phyloP scores from a whole-genome alignment of 92 coral and sea anemone genomes.

The Nematostella vectensis region DNA sequence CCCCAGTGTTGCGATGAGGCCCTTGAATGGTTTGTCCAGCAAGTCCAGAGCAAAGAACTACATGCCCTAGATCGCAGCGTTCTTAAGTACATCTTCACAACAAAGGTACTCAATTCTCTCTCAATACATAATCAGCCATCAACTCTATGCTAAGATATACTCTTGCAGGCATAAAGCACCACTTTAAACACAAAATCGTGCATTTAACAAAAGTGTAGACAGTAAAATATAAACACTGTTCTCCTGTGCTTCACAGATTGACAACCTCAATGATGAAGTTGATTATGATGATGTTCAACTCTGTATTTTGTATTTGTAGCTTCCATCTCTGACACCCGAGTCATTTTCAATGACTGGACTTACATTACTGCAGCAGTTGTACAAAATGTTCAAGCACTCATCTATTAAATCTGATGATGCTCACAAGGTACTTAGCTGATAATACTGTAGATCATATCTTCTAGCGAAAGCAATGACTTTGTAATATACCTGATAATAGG shows the following conservation, averaged over 20 bases:
- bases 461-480: not conserved
- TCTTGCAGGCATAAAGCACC: not conserved
- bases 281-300: too few relatives aligned
- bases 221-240: too few relatives aligned
- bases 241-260: too few relatives aligned
- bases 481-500: too few relatives aligned
- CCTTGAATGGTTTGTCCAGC: constrained; percentile 96
- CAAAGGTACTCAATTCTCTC: constrained; percentile 77
- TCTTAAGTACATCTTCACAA: constrained; percentile 79
- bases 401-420: constrained; percentile 40
- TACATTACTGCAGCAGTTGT: constrained; percentile 78
- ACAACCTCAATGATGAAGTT: too few relatives aligned
- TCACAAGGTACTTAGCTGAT: constrained; percentile 42
- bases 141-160: not conserved
- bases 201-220: not conserved
- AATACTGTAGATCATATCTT: not conserved
- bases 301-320: constrained; percentile 47
- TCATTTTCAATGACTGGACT: constrained; percentile 91
- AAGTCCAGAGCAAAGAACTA: constrained; percentile 95
- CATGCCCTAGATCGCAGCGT: constrained; percentile 84
- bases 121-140: not conserved
- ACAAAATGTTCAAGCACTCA: constrained; percentile 68
- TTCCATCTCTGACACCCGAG: constrained; percentile 79
- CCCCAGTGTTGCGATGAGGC: constrained; percentile 83
- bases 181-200: not conserved